Percentiles rank a stretch among this genome's conserved stretches.
These are phyloP conservation scores for Cremastinae sp. DNA, from an alignment of 2,888 invertebrate species.

Conservation along the genomic window DNA sequence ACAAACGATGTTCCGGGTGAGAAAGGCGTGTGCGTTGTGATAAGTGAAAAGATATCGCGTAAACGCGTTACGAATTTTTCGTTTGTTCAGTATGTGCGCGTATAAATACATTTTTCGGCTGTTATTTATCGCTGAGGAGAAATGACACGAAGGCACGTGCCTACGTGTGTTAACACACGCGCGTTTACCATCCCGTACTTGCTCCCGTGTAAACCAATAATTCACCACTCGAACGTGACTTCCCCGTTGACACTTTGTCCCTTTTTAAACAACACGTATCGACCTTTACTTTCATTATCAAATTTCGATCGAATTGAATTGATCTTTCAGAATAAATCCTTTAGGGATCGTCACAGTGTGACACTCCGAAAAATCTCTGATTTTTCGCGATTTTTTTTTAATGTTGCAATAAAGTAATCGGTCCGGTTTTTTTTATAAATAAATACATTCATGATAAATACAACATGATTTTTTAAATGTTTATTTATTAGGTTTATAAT, in stretches of 20 bases:
- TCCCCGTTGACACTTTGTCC: background rate
- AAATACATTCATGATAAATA: no score
- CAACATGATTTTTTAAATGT: no score
- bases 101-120: background rate
- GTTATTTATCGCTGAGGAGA: constrained; percentile 6
- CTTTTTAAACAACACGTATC: background rate
- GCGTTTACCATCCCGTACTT: background rate
- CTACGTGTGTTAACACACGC: background rate
- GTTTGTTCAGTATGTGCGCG: background rate
- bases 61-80: constrained; percentile 2
- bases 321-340: no score
- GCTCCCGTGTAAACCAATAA: background rate
- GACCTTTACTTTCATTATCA: background rate
- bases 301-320: background rate
- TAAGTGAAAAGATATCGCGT: background rate
- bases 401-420: no score
- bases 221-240: constrained; percentile 2
- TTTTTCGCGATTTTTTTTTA: no score
- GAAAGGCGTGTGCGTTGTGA: no score
- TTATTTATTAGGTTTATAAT: no score
- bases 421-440: no score
- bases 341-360: no score
- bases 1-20: background rate
- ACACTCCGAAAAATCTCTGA: no score
- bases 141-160: constrained; percentile 7